phyloP scores from a whole-genome alignment of 2,888 invertebrate genomes.

The Pollenia labialis region DNA sequence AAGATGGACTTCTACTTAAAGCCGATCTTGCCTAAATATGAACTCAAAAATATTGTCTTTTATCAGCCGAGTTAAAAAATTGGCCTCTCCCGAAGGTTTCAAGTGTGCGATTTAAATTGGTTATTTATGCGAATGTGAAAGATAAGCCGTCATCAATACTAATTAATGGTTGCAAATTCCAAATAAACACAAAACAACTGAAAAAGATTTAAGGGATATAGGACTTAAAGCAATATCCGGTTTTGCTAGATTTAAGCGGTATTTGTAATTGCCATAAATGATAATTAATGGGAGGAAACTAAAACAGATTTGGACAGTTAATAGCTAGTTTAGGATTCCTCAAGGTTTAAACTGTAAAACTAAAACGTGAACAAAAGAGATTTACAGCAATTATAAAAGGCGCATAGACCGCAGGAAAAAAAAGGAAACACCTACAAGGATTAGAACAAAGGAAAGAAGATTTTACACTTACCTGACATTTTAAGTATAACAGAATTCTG shows the following conservation, averaged over 20 bases:
- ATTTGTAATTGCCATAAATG: constrained; percentile 28
- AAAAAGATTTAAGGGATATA: too few species aligned
- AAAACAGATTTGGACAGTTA: constrained; percentile 34
- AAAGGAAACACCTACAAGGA: constrained; percentile 57
- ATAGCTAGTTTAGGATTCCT: not conserved
- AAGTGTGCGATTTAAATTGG: too few species aligned
- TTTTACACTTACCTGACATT: constrained; percentile 5
- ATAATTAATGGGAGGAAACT: constrained; percentile 57
- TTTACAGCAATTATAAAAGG: constrained; percentile 65
- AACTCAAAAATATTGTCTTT: too few species aligned
- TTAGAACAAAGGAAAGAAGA: constrained; percentile 19
- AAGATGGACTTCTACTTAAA: too few species aligned
- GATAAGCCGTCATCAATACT: too few species aligned
- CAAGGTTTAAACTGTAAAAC: not conserved
- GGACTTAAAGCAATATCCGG: constrained; percentile 47
- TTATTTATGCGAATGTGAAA: too few species aligned
- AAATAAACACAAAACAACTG: not conserved
- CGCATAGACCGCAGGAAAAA: constrained; percentile 59
- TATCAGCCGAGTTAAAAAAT: too few species aligned
- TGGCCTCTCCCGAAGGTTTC: too few species aligned
- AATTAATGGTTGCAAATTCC: not conserved
- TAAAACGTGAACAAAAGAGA: constrained; percentile 44
- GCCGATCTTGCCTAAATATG: too few species aligned
- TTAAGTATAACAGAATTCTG: constrained; percentile 56
- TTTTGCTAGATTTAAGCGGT: constrained; percentile 3